Evolutionary conservation across 1,140 invertebrate species (phyloP).

Genomic region (Drosophila neocordata): DNA sequence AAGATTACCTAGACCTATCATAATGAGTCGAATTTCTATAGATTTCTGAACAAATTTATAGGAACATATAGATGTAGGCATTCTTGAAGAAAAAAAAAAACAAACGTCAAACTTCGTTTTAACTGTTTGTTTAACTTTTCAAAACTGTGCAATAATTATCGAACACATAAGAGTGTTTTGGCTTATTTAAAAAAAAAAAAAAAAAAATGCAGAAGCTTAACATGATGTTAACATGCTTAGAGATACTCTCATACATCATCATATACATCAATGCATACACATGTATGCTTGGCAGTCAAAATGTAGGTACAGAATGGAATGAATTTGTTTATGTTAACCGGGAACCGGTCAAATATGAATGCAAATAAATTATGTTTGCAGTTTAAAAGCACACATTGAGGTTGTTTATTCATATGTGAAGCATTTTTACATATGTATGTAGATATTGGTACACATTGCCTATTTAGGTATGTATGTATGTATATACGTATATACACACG

Average conservation of each 20-base stretch:
- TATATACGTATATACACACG: conserved; percentile 20
- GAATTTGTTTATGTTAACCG: not conserved
- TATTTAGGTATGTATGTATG: conserved; percentile 23
- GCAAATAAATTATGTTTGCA: not conserved
- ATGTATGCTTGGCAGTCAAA: not conserved
- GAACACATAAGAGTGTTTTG: not conserved
- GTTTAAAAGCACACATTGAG: not conserved
- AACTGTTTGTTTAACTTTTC: not conserved
- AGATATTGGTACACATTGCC: not conserved
- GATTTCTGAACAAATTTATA: too few relatives aligned
- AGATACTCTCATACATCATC: conserved; percentile 30
- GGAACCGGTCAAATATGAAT: not conserved
- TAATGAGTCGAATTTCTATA: too few relatives aligned
- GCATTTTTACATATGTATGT: not conserved
- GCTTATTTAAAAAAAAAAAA: not conserved
- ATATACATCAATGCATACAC: conserved; percentile 22
- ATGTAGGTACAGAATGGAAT: not conserved
- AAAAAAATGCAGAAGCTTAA: not conserved
- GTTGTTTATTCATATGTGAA: not conserved
- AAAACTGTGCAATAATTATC: not conserved
- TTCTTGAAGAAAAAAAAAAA: too few relatives aligned
- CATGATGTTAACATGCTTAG: conserved; percentile 25
- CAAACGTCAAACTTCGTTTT: too few relatives aligned
- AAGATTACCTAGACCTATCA: too few relatives aligned
- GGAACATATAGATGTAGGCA: too few relatives aligned